Evolutionary conservation across 2,113 vertebrate species (phyloP), one percentile per base, ranked within the genome.

Genomic region (Tamias sibiricus): DNA sequence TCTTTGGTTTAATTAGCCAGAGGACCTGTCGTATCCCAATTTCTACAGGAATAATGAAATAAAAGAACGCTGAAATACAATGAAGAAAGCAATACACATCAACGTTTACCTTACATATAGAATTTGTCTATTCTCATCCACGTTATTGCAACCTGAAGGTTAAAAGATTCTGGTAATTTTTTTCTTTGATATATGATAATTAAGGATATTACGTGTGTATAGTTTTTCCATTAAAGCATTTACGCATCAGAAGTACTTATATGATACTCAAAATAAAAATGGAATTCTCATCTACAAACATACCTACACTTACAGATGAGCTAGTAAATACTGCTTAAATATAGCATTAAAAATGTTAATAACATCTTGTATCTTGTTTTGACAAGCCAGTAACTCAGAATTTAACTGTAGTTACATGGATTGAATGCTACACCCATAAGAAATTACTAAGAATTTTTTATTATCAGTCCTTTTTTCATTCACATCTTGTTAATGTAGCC

Each of bases 1-100:
- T 96, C 93, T 91, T 95, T 85, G 91, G 95, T 89, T 90, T 97
- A 96, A 96, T 98, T 96, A 97, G 74, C 96, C 83, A 94, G 37
- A 94, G 47, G 37, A 90, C 40, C 75, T 95, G 83, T 92, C 75
- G 87, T 69, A 49, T 84, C 54, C n/a, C 0, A 4, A 92, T 95
- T 96, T 97, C 86, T 90, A 40, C 42, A 98, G 84, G 52, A 95
- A 87, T 94, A n/a, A 90, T 95, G 66, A 95, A 97, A 85, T 54
- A 81, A 77, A 90, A 19, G 71, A 97, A 42, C 24, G 62, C 8
- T 42, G 37, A 90, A 93, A 77, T 87, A 69, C 75, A 52, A 30
- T 87, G 80, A 82, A 59, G 74, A 92, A 80, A 75, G 66, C 40
- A 72, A 26, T 17, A 87, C 17, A 1, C 68, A n/a, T 80, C 24